Conservation (phyloP, 2,113 vertebrate genomes). For the Cnemophilus loriae region DNA sequence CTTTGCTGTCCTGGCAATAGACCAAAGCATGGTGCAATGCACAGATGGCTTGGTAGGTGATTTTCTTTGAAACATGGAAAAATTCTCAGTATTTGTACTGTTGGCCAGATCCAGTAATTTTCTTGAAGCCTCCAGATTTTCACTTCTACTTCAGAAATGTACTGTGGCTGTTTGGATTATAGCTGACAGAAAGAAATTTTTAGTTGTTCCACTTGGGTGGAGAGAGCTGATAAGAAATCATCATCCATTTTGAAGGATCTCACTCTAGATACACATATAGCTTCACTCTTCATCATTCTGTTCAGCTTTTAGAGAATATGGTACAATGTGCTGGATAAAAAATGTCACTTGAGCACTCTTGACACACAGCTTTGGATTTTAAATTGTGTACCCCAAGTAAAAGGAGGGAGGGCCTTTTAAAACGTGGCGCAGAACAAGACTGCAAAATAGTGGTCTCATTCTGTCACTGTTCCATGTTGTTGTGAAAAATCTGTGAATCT, state of each 20-base stretch:
- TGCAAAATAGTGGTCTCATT: not conserved
- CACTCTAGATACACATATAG: not conserved
- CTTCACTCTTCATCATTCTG: not conserved
- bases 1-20: not conserved
- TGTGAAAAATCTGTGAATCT: not conserved
- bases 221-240: not conserved
- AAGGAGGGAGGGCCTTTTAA: not conserved
- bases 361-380: not conserved
- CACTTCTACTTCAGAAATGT: not conserved
- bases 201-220: not conserved
- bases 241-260: not conserved
- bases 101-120: not conserved
- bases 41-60: conserved; percentile 1
- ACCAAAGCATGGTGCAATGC: not conserved
- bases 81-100: not conserved
- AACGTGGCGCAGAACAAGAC: not conserved
- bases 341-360: not conserved
- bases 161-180: not conserved
- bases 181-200: not conserved
- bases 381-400: not conserved
- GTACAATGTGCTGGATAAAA: not conserved
- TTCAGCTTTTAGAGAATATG: not conserved
- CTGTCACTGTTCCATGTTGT: not conserved
- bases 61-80: not conserved
- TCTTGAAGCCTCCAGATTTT: not conserved